These are phyloP conservation scores for Ibycter americanus DNA, from an alignment of 2,797 vertebrate genomes.

Conservation along the genomic window DNA sequence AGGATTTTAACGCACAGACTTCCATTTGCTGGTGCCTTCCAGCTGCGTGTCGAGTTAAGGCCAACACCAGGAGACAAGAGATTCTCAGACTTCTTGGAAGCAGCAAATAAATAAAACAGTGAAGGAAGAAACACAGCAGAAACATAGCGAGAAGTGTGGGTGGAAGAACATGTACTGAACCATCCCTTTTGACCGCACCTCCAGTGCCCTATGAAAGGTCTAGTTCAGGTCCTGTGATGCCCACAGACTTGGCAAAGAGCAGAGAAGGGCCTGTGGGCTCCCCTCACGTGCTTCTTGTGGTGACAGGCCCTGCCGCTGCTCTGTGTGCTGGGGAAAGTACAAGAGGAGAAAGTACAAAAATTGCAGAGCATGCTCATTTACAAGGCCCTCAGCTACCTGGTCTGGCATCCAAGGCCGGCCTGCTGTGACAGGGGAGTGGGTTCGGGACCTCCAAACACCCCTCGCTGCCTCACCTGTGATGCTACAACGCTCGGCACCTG, in stretches of 20 bases:
- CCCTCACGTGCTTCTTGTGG: neutral
- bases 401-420: neutral
- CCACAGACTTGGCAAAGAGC: neutral
- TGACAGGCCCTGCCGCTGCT: neutral
- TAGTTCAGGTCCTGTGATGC: neutral
- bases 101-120: neutral
- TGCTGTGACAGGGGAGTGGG: neutral
- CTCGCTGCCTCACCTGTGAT: neutral
- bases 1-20: neutral
- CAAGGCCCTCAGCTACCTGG: neutral
- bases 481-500: neutral
- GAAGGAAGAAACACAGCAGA: neutral
- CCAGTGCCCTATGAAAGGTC: neutral
- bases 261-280: neutral
- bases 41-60: neutral
- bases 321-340: neutral
- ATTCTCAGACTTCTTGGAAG: neutral
- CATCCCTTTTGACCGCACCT: neutral
- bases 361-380: accelerated
- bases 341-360: neutral
- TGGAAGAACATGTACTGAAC: neutral
- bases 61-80: neutral
- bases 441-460: neutral
- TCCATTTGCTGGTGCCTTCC: neutral
- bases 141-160: neutral